Evolutionary conservation across 2,888 invertebrate species (phyloP), one percentile per base, ranked within the genome.

Genomic region (Plebejus melissa): DNA sequence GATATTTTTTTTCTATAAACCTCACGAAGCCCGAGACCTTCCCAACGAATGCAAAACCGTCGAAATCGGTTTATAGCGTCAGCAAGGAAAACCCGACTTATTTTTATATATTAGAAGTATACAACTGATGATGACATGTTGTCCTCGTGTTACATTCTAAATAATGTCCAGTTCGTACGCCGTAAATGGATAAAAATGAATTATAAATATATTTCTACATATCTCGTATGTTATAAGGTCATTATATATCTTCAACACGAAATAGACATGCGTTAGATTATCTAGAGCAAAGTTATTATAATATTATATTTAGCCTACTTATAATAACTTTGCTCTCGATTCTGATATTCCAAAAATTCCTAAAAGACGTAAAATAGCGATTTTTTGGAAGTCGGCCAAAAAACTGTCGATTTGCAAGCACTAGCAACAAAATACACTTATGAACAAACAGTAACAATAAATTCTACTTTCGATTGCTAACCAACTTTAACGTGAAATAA

Each of bases 71-170:
- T 22, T 22, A 22, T 22, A 22, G 22, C 22, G 22, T 22, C 22
- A 22, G 22, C 22, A 22, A 22, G 22, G 22, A 22, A 22, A 22
- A 22, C 22, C 22, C 22, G 22, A 22, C 22, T 22, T 22, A 22
- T 22, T 22, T 22, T 22, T 22, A 22, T 22, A 22, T 22, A 22
- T 22, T 22, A 22, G 22, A 32, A 38, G 6, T 32, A 7, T 41
- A 70, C 70, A 70, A 28, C 41, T 32, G 54, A 50, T 22, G 71
- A 72, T 54, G 72, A 72, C 72, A 50, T 72, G 72, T 50, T 28
- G 50, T 32, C 72, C 72, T 72, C 72, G 72, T 13, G 32, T 50
- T 72, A 72, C 72, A 72, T 72, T 46, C 72, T 50, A 28, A 54
- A 70, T 38, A 38, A 70, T 70, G 22, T 38, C 41, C 70, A n/a